A percentile compares a stretch with the other conserved stretches of the same genome.
These are phyloP conservation scores for Rhopalosiphum maidis DNA, from an alignment of 1,140 invertebrate species.

Conservation along the genomic window DNA sequence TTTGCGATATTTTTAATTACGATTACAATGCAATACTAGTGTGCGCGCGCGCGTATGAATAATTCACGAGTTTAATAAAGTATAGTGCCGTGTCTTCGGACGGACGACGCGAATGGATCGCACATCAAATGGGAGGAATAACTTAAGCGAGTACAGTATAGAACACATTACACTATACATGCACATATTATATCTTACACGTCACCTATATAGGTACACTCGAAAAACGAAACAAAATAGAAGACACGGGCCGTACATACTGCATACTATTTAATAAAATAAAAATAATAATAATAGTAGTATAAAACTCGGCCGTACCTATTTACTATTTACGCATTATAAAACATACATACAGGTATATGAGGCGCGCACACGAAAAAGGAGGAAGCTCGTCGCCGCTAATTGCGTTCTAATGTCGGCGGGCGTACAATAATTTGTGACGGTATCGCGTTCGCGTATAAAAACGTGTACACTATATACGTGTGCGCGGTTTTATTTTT, in stretches of 20 bases:
- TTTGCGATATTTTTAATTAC: constrained; percentile 18
- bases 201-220: background rate
- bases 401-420: constrained; percentile 55
- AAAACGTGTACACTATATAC: background rate
- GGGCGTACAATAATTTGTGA: constrained; percentile 25
- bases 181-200: background rate
- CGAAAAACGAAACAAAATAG: background rate
- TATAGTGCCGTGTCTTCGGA: background rate
- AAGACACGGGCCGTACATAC: background rate
- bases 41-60: background rate
- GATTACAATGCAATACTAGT: background rate
- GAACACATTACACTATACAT: background rate
- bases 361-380: background rate
- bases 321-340: background rate
- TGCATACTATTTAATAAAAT: background rate
- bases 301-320: background rate
- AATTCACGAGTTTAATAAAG: background rate
- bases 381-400: constrained; percentile 30
- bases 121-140: constrained; percentile 47
- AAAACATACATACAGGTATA: background rate
- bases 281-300: background rate
- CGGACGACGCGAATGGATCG: background rate
- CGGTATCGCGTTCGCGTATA: constrained; percentile 32
- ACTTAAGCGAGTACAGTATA: background rate
- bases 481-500: background rate